Conservation (phyloP, 2,888 invertebrate species). For the Barypeithes pellucidus region DNA sequence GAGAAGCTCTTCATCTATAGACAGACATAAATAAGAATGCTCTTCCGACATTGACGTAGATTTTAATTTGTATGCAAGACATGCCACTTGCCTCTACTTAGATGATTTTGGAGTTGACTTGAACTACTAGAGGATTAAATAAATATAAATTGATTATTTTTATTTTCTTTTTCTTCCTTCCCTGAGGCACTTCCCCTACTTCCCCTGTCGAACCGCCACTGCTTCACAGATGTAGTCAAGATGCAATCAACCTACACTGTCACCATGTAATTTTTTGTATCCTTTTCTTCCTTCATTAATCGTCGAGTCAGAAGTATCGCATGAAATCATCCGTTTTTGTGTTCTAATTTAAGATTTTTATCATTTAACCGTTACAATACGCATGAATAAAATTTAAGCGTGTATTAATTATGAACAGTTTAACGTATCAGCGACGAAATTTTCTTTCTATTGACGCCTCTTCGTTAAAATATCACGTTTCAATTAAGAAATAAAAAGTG, state of each 20-base stretch:
- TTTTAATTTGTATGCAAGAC: too few relatives aligned
- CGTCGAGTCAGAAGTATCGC: constrained; percentile 37
- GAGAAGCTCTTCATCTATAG: too few relatives aligned
- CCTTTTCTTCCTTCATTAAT: constrained; percentile 38
- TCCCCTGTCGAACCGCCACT: too few relatives aligned
- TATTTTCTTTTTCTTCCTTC: too few relatives aligned
- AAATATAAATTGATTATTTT: too few relatives aligned
- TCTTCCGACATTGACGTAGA: too few relatives aligned
- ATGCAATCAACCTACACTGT: constrained; percentile 27
- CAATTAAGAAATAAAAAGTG: constrained; percentile 52
- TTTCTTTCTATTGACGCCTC: constrained; percentile 43
- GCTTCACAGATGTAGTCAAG: constrained; percentile 30
- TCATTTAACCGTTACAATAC: constrained; percentile 27
- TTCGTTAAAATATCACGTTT: constrained; percentile 46
- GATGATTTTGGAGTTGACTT: too few relatives aligned
- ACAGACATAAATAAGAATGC: too few relatives aligned
- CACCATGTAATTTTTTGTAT: constrained; percentile 38
- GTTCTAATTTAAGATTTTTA: constrained; percentile 25
- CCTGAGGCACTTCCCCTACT: too few relatives aligned
- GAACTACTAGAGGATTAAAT: too few relatives aligned
- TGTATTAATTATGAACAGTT: constrained; percentile 34
- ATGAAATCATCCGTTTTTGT: constrained; percentile 38
- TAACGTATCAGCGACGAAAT: constrained; percentile 35
- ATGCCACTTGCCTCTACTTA: too few relatives aligned
- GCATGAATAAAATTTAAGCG: constrained; percentile 30